These are phyloP conservation scores for Ladona fulva DNA, from an alignment of 1,140 invertebrate species.

Conservation along the genomic window DNA sequence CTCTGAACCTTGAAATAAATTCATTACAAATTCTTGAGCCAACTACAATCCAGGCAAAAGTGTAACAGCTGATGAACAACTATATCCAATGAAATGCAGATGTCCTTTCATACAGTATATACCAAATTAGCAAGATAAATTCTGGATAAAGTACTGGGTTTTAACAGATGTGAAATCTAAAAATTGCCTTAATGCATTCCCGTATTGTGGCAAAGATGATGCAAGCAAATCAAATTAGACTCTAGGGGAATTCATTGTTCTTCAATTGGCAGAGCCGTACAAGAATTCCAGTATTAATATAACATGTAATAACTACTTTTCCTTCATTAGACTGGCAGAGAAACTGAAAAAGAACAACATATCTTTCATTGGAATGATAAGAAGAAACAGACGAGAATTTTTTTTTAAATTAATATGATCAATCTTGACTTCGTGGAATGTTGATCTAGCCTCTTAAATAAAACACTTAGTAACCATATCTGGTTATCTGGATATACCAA, in stretches of 20 bases:
- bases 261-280: neutral
- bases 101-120: neutral
- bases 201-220: neutral
- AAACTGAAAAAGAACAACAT: neutral
- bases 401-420: no score
- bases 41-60: no score
- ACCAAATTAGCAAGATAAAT: neutral
- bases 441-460: no score
- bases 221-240: neutral
- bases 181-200: neutral
- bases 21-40: no score
- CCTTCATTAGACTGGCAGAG: neutral
- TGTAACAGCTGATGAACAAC: no score
- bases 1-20: no score
- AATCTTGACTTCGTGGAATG: no score
- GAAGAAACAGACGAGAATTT: neutral
- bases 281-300: neutral
- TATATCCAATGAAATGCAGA: no score
- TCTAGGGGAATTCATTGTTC: neutral
- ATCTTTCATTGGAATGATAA: neutral
- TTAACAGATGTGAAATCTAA: neutral
- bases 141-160: neutral
- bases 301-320: no score
- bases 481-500: no score
- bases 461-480: no score